Conservation (phyloP, 1,140 invertebrate genomes). For the Parasteatoda tepidariorum region DNA sequence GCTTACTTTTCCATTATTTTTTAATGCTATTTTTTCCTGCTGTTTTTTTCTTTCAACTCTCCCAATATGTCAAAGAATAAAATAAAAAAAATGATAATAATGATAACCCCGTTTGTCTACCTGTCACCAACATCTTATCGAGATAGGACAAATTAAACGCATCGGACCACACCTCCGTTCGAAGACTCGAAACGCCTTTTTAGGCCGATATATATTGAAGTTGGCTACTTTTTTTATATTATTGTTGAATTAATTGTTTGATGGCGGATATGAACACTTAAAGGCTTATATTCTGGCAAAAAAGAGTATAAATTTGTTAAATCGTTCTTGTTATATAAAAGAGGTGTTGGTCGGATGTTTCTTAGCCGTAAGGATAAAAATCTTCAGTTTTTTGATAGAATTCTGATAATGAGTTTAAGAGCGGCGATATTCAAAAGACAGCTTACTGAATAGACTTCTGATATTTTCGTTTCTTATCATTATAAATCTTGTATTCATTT, state of each 20-base stretch:
- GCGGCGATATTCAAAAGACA: conserved; percentile 22
- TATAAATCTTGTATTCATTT: too few species aligned
- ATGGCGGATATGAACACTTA: not conserved
- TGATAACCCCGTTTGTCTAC: conserved; percentile 57
- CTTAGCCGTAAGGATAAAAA: conserved; percentile 16
- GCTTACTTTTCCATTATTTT: conserved; percentile 30
- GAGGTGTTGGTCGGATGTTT: conserved; percentile 27
- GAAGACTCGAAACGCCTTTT: conserved; percentile 39
- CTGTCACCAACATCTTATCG: conserved; percentile 57
- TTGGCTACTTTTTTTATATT: conserved; percentile 28
- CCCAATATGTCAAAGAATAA: not conserved
- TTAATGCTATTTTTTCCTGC: conserved; percentile 5
- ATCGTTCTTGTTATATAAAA: not conserved
- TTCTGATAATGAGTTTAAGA: conserved; percentile 1
- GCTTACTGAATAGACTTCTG: not conserved
- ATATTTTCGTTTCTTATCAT: too few species aligned
- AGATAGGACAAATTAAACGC: conserved; percentile 51
- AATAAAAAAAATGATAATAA: conserved; percentile 6
- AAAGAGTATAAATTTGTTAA: not conserved
- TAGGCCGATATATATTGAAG: conserved; percentile 31
- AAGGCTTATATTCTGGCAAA: not conserved
- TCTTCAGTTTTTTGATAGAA: conserved; percentile 44
- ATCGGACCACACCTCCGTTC: conserved; percentile 39
- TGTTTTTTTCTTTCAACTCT: not conserved
- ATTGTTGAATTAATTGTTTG: not conserved